phyloP scores from a whole-genome alignment of 2,888 invertebrate genomes.

The Nymphalis urticae region DNA sequence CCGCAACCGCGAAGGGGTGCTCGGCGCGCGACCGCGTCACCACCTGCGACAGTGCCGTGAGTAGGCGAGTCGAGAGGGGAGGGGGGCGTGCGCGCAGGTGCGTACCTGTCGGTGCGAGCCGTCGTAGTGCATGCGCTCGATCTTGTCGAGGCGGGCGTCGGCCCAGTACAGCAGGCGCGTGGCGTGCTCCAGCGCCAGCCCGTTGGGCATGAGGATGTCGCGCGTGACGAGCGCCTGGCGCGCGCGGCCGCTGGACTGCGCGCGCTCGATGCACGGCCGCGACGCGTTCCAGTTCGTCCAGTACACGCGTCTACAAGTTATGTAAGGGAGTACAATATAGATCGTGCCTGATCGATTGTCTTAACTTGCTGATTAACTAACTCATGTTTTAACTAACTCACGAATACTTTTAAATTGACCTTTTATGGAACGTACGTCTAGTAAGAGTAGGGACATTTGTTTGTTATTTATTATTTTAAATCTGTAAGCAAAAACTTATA shows the following conservation, averaged over 20 bases:
- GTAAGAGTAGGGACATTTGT: too few relatives aligned
- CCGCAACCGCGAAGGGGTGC: conserved; percentile 93
- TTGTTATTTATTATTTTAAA: too few relatives aligned
- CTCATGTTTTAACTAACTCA: too few relatives aligned
- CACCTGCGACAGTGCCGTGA: conserved; percentile 58
- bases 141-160: conserved; percentile 91
- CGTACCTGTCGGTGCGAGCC: conserved; percentile 87
- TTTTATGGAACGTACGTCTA: too few relatives aligned
- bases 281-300: conserved; percentile 96
- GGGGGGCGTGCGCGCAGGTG: not conserved
- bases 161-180: conserved; percentile 91
- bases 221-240: conserved; percentile 76
- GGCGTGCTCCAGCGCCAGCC: conserved; percentile 88
- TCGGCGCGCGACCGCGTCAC: conserved; percentile 87
- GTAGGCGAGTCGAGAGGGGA: not conserved
- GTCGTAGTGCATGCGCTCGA: conserved; percentile 90
- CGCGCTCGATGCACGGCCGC: conserved; percentile 90
- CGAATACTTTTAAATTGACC: too few relatives aligned
- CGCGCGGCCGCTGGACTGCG: conserved; percentile 85
- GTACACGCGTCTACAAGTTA: conserved; percentile 84
- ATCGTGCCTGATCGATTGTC: too few relatives aligned
- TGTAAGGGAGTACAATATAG: too few relatives aligned
- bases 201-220: conserved; percentile 93
- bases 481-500: too few relatives aligned
- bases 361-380: too few relatives aligned